Evolutionary conservation across 2,113 vertebrate species (phyloP).

Genomic region (Sclerurus mexicanus): DNA sequence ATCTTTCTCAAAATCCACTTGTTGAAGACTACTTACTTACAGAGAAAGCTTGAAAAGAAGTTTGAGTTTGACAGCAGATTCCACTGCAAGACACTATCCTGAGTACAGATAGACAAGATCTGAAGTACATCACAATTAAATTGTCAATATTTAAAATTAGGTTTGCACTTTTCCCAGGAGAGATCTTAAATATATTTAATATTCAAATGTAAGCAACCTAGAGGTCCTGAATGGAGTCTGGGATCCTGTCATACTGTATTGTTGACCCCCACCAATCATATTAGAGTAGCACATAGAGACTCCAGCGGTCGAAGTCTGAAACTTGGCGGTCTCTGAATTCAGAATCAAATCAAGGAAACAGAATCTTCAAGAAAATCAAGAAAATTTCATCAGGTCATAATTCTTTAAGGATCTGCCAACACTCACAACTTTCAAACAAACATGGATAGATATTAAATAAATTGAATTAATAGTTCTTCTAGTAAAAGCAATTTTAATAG

Average conservation of each 20-base stretch:
- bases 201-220: neutral
- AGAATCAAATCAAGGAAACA: neutral
- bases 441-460: neutral
- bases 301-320: neutral
- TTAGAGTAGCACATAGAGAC: accelerated
- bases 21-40: neutral
- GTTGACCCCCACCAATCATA: neutral
- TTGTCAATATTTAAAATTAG: neutral
- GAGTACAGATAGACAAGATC: neutral
- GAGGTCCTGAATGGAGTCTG: neutral
- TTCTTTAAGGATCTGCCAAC: neutral
- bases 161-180: neutral
- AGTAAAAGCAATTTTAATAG: neutral
- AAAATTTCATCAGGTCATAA: neutral
- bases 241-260: neutral
- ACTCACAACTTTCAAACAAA: neutral
- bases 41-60: neutral
- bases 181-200: neutral
- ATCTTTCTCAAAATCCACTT: neutral
- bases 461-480: neutral
- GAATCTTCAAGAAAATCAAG: neutral
- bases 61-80: neutral
- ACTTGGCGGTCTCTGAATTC: neutral
- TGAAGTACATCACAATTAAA: neutral
- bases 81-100: neutral